Conservation (phyloP, 2,113 vertebrate species). For the Epinephelus lanceolatus region DNA sequence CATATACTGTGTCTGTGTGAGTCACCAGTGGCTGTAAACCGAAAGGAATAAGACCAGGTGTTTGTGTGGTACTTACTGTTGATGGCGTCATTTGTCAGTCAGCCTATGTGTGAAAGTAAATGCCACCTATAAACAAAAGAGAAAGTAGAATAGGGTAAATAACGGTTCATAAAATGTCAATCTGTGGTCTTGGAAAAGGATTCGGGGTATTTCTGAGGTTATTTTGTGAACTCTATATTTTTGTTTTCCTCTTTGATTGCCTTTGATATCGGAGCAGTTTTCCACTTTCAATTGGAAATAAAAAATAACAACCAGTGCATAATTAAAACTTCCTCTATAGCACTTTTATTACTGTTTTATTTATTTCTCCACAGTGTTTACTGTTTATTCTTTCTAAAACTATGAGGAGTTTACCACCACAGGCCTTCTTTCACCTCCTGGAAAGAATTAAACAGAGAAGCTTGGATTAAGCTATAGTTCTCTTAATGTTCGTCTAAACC, state of each 20-base stretch:
- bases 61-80: slow-evolving; percentile 39
- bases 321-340: slow-evolving; percentile 60
- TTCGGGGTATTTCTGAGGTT: slow-evolving; percentile 48
- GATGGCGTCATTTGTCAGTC: slow-evolving; percentile 24
- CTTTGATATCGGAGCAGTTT: slow-evolving; percentile 66
- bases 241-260: slow-evolving; percentile 57
- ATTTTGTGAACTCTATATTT: slow-evolving; percentile 55
- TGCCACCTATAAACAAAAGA: slow-evolving; percentile 66
- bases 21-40: not conserved
- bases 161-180: slow-evolving; percentile 46
- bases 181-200: slow-evolving; percentile 59
- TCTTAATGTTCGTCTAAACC: slow-evolving; percentile 29
- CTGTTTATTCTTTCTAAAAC: slow-evolving; percentile 65
- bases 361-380: slow-evolving; percentile 71
- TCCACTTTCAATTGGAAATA: slow-evolving; percentile 61
- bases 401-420: slow-evolving; percentile 52
- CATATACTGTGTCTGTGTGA: not conserved
- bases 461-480: slow-evolving; percentile 30
- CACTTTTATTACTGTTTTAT: slow-evolving; percentile 68
- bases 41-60: slow-evolving; percentile 8
- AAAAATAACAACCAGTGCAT: slow-evolving; percentile 50
- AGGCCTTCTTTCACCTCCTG: slow-evolving; percentile 54
- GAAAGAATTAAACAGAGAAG: slow-evolving; percentile 65
- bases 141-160: slow-evolving; percentile 36
- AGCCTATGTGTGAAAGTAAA: slow-evolving; percentile 43